Evolutionary conservation across 2,797 vertebrate species (phyloP).

Genomic region (Girardinus metallicus): DNA sequence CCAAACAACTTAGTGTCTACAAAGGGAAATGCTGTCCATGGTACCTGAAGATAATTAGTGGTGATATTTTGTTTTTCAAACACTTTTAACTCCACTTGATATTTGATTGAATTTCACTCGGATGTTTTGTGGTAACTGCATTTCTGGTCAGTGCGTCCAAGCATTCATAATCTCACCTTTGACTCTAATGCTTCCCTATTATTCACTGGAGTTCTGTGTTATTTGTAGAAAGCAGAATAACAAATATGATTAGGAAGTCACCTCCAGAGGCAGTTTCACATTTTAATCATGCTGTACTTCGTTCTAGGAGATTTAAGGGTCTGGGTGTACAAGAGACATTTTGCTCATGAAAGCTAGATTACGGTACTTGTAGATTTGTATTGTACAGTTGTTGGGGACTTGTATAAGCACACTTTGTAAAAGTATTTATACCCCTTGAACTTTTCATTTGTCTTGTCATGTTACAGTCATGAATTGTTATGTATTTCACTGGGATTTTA

Average conservation of each 20-base stretch:
- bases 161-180: slow-evolving; percentile 9
- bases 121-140: background rate
- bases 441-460: background rate
- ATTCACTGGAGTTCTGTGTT: slow-evolving; percentile 3
- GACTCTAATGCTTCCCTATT: slow-evolving; percentile 26
- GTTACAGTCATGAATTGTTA: background rate
- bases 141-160: background rate
- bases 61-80: background rate
- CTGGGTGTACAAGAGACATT: background rate
- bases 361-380: slow-evolving; percentile 51
- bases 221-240: slow-evolving; percentile 22
- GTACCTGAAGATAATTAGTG: background rate
- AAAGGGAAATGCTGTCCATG: background rate
- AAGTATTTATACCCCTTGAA: background rate
- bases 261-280: slow-evolving; percentile 3
- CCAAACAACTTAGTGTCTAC: background rate
- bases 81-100: slow-evolving; percentile 25
- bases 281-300: slow-evolving; percentile 8
- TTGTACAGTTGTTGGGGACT: slow-evolving; percentile 6
- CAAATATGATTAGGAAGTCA: slow-evolving; percentile 1
- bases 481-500: background rate
- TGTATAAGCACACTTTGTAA: background rate
- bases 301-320: slow-evolving; percentile 25
- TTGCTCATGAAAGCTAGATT: slow-evolving; percentile 35
- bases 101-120: background rate